Base-by-base conservation (phyloP, 2,113 vertebrate species). In the Brachyhypopomus gauderio region DNA sequence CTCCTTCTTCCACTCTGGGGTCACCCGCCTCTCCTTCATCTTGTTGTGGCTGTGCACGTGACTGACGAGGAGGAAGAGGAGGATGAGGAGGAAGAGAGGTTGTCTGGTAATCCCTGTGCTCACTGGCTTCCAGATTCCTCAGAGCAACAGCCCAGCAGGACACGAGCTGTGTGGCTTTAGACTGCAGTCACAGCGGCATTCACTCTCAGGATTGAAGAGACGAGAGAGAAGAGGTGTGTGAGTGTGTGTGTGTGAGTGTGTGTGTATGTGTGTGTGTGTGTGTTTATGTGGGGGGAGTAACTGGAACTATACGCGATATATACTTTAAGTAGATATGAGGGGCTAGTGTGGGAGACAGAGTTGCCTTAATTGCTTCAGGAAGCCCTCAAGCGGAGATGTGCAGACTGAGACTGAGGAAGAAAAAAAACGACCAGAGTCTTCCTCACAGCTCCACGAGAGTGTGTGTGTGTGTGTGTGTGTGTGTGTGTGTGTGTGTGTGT, bases 11-110 rank as follows among this genome's bases (percentile, higher is more conserved):
- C 22, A 12, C 30, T 67, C 19, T 67, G 73, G 74, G 48, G 60
- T 34, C 34, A 69, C 72, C 73, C 59, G 67, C 66, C 63, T 59
- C 38, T 60, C 72, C 23, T 36, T n/a, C 30, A 58, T 69, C 16
- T 6, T 5, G 9, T 9, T 41, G 41, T 5, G 4, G 41, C 9
- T 41, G 41, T 41, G 41, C 9, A 41, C 5, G 9, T 41, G 41
- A 6, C 41, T 5, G 41, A 41, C 1, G 41, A 9, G 41, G 41
- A 41, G 41, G 41, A 41, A 8, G 9, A 41, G 41, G 41, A 41
- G 5, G 41, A 41, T 1, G 41, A 41, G 9, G 41, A 41, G 5
- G 38, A 38, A 7, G 7, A 38, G 38, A n/a, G n/a, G n/a, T n/a
- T n/a, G n/a, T n/a, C n/a, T 30, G 30, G 30, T 30, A 30, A 41